phyloP scores from a whole-genome alignment of 2,888 invertebrate genomes.

The Molorchus minor region DNA sequence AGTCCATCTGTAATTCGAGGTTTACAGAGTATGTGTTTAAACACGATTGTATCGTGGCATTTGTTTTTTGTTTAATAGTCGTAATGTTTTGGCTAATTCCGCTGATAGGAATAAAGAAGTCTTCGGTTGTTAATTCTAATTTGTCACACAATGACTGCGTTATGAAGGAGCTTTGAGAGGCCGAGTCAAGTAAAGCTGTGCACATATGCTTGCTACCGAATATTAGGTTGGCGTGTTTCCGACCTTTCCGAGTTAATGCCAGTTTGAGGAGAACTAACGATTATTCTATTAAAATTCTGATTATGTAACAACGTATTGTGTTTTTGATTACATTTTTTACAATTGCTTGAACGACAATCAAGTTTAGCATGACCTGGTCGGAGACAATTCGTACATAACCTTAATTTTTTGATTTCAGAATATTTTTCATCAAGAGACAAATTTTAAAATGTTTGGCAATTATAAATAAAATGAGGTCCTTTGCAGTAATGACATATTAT shows the following conservation, averaged over 20 bases:
- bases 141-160: constrained; percentile 3
- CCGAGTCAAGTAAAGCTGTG: constrained; percentile 10
- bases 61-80: constrained; percentile 7
- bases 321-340: constrained; percentile 18
- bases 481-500: constrained; percentile 2
- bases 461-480: constrained; percentile 1
- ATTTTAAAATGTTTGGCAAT: constrained; percentile 6
- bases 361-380: constrained; percentile 8
- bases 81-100: constrained; percentile 10
- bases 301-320: constrained; percentile 22
- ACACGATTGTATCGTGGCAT: neutral
- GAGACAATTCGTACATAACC: constrained; percentile 11
- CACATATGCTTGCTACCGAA: constrained; percentile 5
- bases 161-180: constrained; percentile 7
- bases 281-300: neutral
- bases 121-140: neutral
- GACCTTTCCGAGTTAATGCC: neutral
- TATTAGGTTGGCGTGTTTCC: neutral
- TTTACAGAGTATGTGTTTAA: no score
- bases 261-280: neutral
- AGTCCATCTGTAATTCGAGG: constrained; percentile 1
- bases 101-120: neutral
- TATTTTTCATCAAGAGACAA: neutral
- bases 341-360: constrained; percentile 12
- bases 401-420: neutral